phyloP scores from a whole-genome alignment of 1,140 invertebrate species.

The Solen grandis region DNA sequence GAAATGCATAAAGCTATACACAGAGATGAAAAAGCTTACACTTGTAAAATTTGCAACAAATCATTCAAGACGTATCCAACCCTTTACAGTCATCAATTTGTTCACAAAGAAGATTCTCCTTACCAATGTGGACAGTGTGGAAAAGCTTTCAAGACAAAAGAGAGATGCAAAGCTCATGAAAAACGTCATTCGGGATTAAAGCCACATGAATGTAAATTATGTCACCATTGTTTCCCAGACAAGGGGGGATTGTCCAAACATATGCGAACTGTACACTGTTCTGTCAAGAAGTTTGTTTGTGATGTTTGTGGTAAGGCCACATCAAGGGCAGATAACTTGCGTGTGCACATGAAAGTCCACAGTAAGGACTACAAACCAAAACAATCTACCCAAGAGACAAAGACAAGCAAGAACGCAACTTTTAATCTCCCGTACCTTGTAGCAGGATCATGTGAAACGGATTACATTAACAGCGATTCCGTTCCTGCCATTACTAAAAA shows the following conservation, averaged over 20 bases:
- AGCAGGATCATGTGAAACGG: not conserved
- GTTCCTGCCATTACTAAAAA: not conserved
- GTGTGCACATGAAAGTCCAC: constrained; percentile 82
- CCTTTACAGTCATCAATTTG: constrained; percentile 82
- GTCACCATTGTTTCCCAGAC: constrained; percentile 80
- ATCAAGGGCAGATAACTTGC: constrained; percentile 82
- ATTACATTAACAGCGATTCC: too few species aligned
- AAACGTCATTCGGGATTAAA: constrained; percentile 82
- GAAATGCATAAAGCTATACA: constrained; percentile 71
- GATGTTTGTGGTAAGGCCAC: constrained; percentile 81
- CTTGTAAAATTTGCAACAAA: constrained; percentile 72
- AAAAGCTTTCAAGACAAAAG: constrained; percentile 84
- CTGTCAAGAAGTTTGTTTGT: constrained; percentile 74
- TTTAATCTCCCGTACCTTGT: constrained; percentile 6
- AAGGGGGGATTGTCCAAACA: constrained; percentile 79
- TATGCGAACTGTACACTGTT: constrained; percentile 74
- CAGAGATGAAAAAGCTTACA: constrained; percentile 65
- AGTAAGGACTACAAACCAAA: constrained; percentile 44
- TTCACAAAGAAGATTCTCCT: constrained; percentile 79
- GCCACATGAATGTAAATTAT: constrained; percentile 83
- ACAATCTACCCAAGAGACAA: constrained; percentile 10
- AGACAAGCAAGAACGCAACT: not conserved
- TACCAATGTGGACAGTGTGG: constrained; percentile 84
- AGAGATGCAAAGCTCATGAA: constrained; percentile 83
- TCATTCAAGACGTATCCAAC: constrained; percentile 76